Percentiles rank a stretch among this genome's conserved stretches.
Conservation (phyloP, 2,888 invertebrate genomes). For the Drosophila testacea region DNA sequence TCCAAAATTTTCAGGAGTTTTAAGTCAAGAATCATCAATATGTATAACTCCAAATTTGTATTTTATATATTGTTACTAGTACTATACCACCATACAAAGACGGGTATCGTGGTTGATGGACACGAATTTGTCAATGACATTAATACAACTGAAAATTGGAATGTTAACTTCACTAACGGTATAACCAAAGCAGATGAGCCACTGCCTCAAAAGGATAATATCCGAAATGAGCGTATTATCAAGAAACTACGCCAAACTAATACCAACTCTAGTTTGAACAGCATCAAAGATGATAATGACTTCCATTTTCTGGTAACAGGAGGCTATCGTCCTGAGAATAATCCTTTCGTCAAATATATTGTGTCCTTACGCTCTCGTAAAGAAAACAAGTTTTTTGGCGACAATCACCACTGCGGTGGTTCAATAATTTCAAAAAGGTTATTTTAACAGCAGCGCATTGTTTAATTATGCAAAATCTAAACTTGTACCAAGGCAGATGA, state of each 20-base stretch:
- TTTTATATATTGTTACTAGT: constrained; percentile 32
- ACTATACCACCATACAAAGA: not conserved
- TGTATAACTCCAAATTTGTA: constrained; percentile 56
- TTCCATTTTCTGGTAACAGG: constrained; percentile 65
- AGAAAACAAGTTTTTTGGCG: constrained; percentile 53
- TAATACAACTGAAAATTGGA: not conserved
- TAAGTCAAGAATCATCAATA: constrained; percentile 27
- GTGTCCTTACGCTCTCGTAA: constrained; percentile 45
- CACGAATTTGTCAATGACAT: not conserved
- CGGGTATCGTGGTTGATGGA: not conserved
- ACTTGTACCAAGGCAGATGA: not conserved
- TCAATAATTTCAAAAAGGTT: constrained; percentile 39
- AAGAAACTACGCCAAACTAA: not conserved
- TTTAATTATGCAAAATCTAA: constrained; percentile 2
- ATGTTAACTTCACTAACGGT: not conserved
- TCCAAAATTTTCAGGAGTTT: not conserved
- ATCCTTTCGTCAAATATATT: constrained; percentile 43
- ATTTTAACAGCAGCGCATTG: constrained; percentile 74
- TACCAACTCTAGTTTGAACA: not conserved
- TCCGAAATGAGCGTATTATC: not conserved
- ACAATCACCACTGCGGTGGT: constrained; percentile 68
- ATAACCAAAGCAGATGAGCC: not conserved
- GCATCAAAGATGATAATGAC: constrained; percentile 8
- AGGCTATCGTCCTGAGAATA: constrained; percentile 59
- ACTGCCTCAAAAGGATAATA: not conserved